Percentiles rank a stretch among this genome's conserved stretches.
These are phyloP conservation scores for Oscheius sp. DNA, from an alignment of 2,888 invertebrate genomes.

Conservation along the genomic window DNA sequence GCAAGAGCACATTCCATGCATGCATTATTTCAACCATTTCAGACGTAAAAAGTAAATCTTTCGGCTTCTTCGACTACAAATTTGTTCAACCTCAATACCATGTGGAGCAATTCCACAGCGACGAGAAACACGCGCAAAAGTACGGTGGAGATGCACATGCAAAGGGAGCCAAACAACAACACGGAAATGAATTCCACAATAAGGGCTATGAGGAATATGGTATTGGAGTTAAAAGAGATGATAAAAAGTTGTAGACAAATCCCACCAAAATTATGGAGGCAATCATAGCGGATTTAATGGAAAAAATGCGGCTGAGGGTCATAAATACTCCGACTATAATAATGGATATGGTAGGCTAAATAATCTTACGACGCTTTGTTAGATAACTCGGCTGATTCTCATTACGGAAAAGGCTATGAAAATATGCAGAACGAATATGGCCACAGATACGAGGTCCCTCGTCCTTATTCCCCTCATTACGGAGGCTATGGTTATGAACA, in stretches of 20 bases:
- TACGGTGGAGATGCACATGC: slow-evolving; percentile 56
- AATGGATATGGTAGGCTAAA: slow-evolving; percentile 35
- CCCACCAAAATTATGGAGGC: slow-evolving; percentile 47
- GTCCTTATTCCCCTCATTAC: slow-evolving; percentile 44
- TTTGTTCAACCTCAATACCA: slow-evolving; percentile 65
- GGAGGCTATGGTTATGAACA: slow-evolving; percentile 38
- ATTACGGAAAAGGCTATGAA: slow-evolving; percentile 55
- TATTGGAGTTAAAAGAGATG: slow-evolving; percentile 14
- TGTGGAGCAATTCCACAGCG: slow-evolving; percentile 62
- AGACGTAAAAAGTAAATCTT: slow-evolving; percentile 61
- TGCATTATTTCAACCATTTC: background rate
- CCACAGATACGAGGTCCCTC: slow-evolving; percentile 31
- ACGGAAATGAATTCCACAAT: slow-evolving; percentile 54
- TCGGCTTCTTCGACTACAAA: slow-evolving; percentile 64
- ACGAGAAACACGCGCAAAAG: slow-evolving; percentile 62
- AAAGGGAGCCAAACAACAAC: slow-evolving; percentile 48
- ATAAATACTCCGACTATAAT: slow-evolving; percentile 37
- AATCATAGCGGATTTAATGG: slow-evolving; percentile 49
- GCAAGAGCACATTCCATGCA: too few relatives aligned
- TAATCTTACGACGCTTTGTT: background rate
- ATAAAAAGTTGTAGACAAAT: slow-evolving; percentile 49
- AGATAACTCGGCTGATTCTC: slow-evolving; percentile 45
- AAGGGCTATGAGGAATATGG: slow-evolving; percentile 56
- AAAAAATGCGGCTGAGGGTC: slow-evolving; percentile 48
- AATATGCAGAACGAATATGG: slow-evolving; percentile 50